phyloP scores from a whole-genome alignment of 1,140 invertebrate species.

The Drosophila gunungcola region DNA sequence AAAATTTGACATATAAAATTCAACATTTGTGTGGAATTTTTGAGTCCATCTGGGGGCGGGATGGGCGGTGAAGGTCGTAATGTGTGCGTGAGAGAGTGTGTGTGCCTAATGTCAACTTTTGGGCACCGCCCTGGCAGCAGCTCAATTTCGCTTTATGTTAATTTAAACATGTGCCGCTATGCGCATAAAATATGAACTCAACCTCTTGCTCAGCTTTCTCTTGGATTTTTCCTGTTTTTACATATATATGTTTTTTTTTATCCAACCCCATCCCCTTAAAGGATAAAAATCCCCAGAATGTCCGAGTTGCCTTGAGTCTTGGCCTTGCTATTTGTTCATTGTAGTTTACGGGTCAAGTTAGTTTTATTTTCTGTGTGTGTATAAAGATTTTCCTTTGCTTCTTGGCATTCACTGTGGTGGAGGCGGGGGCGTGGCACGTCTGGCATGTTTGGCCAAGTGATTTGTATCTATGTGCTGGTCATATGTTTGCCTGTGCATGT shows the following conservation, averaged over 20 bases:
- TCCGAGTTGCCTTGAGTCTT: slow-evolving; percentile 31
- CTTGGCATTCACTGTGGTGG: background rate
- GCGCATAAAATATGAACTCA: slow-evolving; percentile 81
- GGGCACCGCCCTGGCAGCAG: slow-evolving; percentile 63
- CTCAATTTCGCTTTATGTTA: slow-evolving; percentile 83
- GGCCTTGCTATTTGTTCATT: slow-evolving; percentile 65
- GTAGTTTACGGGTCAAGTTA: slow-evolving; percentile 76
- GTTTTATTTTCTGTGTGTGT: slow-evolving; percentile 50
- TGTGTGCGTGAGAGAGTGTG: slow-evolving; percentile 36
- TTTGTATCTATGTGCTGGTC: slow-evolving; percentile 54
- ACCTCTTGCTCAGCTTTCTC: slow-evolving; percentile 12
- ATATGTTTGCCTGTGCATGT: slow-evolving; percentile 40
- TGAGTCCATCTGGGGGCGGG: slow-evolving; percentile 41
- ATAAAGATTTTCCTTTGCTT: slow-evolving; percentile 56
- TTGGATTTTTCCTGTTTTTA: slow-evolving; percentile 4
- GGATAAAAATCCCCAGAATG: slow-evolving; percentile 24
- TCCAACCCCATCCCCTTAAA: slow-evolving; percentile 1
- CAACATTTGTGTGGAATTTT: slow-evolving; percentile 78
- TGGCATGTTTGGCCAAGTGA: slow-evolving; percentile 68
- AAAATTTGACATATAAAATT: slow-evolving; percentile 67
- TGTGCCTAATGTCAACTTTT: slow-evolving; percentile 73
- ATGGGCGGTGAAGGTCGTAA: slow-evolving; percentile 19
- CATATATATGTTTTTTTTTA: slow-evolving; percentile 21
- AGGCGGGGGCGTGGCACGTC: slow-evolving; percentile 23
- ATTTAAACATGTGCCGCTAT: slow-evolving; percentile 83